phyloP scores from a whole-genome alignment of 2,797 vertebrate species.

The Channa striata region DNA sequence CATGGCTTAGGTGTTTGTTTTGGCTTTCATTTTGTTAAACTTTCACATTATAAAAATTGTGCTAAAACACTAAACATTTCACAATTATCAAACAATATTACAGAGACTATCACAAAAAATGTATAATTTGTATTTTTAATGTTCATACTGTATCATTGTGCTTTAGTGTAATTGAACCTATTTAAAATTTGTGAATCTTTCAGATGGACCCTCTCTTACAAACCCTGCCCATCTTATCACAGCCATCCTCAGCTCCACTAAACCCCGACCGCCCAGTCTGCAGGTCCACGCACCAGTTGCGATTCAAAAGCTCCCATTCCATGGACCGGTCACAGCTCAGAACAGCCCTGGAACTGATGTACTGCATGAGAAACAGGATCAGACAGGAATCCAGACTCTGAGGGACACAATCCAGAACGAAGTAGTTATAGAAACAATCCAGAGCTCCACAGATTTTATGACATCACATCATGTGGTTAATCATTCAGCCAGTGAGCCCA shows the following conservation, averaged over 20 bases:
- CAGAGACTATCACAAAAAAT: too few species aligned
- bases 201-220: constrained; percentile 28
- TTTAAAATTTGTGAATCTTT: neutral
- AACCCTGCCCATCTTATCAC: constrained; percentile 36
- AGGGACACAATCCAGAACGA: neutral
- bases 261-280: neutral
- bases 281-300: constrained; percentile 51
- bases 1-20: too few species aligned
- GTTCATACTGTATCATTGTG: too few species aligned
- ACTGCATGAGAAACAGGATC: neutral
- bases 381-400: neutral
- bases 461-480: constrained; percentile 43
- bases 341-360: neutral
- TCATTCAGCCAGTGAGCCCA: constrained; percentile 2
- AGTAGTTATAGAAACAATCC: constrained; percentile 17
- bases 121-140: too few species aligned
- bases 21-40: too few species aligned
- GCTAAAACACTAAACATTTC: too few species aligned
- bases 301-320: constrained; percentile 26
- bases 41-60: too few species aligned
- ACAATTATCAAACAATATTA: too few species aligned
- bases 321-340: constrained; percentile 8
- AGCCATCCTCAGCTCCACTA: constrained; percentile 43
- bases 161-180: too few species aligned
- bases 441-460: neutral